Evolutionary conservation across 2,113 vertebrate genomes (phyloP).

Genomic region (Parus major): DNA sequence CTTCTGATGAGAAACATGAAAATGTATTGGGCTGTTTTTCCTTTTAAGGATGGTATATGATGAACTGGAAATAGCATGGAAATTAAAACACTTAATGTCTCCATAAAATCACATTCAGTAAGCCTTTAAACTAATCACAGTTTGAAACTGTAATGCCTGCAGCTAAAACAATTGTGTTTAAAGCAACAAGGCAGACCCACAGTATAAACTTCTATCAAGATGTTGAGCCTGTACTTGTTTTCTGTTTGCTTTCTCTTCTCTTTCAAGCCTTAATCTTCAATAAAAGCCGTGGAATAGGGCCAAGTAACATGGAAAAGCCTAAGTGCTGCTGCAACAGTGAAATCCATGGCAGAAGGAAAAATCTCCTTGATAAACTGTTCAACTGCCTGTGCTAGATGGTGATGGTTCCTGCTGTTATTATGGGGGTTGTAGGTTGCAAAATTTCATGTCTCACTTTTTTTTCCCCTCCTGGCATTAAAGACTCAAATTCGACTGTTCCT

Average conservation of each 20-base stretch:
- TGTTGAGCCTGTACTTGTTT: conserved; percentile 5
- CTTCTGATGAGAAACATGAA: background rate
- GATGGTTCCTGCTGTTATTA: conserved; percentile 32
- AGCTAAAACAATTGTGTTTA: conserved; percentile 29
- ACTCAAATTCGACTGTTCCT: conserved; percentile 48
- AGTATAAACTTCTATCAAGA: background rate
- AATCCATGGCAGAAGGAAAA: background rate
- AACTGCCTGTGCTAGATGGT: background rate
- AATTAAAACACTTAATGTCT: conserved; percentile 3
- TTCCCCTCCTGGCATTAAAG: conserved; percentile 1
- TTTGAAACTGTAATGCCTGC: background rate
- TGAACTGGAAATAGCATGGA: background rate
- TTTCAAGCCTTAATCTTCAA: background rate
- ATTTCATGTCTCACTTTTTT: background rate
- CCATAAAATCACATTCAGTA: background rate
- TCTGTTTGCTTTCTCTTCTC: background rate
- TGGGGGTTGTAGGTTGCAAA: conserved; percentile 24
- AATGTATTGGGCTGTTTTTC: background rate
- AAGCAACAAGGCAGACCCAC: background rate
- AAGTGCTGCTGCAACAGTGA: background rate
- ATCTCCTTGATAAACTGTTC: background rate
- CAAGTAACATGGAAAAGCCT: background rate
- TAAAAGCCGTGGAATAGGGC: background rate
- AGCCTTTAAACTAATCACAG: conserved; percentile 35
- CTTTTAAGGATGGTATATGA: background rate